phyloP scores from a whole-genome alignment of 2,113 vertebrate genomes.

The Cheilinus undulatus region DNA sequence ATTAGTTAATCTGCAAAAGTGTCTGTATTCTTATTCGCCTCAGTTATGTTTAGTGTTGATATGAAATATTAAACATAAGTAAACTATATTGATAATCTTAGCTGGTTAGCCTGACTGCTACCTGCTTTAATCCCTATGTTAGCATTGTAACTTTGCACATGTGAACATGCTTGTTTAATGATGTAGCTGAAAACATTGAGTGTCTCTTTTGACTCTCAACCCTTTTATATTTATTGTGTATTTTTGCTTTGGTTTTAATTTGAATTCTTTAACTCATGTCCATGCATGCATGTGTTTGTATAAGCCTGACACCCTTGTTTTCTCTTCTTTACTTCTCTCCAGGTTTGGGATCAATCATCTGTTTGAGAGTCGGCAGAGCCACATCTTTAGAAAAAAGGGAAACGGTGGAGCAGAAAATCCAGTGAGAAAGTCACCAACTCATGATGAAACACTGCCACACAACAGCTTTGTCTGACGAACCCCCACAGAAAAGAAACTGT shows the following conservation, averaged over 20 bases:
- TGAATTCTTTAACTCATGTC: too few relatives aligned
- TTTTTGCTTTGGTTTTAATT: neutral
- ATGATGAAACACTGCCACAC: conserved; percentile 75
- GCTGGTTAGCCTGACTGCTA: too few relatives aligned
- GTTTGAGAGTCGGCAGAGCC: conserved; percentile 84
- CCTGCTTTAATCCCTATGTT: neutral
- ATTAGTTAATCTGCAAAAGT: too few relatives aligned
- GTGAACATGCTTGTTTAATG: neutral
- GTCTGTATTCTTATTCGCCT: neutral
- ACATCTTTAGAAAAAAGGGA: conserved; percentile 38
- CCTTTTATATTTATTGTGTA: neutral
- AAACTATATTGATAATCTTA: neutral
- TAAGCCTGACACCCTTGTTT: neutral
- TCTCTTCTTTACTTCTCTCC: conserved; percentile 20
- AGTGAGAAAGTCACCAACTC: conserved; percentile 57
- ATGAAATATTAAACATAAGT: neutral
- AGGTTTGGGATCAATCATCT: conserved; percentile 94
- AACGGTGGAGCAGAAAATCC: conserved; percentile 33
- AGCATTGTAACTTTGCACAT: neutral
- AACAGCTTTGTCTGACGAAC: conserved; percentile 49
- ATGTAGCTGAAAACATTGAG: neutral
- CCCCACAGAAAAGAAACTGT: conserved; percentile 42
- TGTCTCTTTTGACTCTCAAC: neutral
- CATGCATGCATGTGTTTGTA: neutral
- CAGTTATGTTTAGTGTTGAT: too few relatives aligned